Conservation (phyloP, 1,140 invertebrate genomes). For the Steinernema feltiae region DNA sequence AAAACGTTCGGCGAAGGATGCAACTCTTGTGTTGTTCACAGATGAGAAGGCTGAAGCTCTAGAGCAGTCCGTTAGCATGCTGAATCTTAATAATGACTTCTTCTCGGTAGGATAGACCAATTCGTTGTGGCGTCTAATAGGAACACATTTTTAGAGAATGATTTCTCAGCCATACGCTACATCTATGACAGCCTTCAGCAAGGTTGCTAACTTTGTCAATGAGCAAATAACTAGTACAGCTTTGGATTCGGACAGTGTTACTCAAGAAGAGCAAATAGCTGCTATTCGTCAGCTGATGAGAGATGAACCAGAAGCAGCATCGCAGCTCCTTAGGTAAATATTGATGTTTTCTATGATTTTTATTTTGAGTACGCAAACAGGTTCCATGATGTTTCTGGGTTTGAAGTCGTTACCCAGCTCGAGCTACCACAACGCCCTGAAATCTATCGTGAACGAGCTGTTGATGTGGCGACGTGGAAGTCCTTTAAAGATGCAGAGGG, state of each 20-base stretch:
- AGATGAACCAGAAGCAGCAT: slow-evolving; percentile 18
- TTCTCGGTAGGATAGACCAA: slow-evolving; percentile 40
- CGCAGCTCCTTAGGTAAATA: neutral
- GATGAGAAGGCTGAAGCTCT: slow-evolving; percentile 39
- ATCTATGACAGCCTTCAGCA: slow-evolving; percentile 39
- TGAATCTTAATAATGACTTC: slow-evolving; percentile 38
- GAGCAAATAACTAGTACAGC: slow-evolving; percentile 31
- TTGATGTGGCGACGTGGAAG: slow-evolving; percentile 27
- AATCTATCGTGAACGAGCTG: slow-evolving; percentile 31
- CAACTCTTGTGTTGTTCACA: slow-evolving; percentile 27
- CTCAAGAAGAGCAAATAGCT: slow-evolving; percentile 36
- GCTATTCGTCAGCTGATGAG: slow-evolving; percentile 29
- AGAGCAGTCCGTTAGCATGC: slow-evolving; percentile 34
- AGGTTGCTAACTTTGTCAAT: slow-evolving; percentile 37
- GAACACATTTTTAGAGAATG: slow-evolving; percentile 26
- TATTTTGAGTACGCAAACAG: slow-evolving; percentile 18
- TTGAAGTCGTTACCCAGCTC: slow-evolving; percentile 38
- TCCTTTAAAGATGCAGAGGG: slow-evolving; percentile 30
- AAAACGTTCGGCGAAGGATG: slow-evolving; percentile 30
- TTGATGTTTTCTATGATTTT: slow-evolving; percentile 5
- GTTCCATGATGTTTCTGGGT: slow-evolving; percentile 29
- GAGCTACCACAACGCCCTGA: slow-evolving; percentile 36
- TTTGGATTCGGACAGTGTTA: slow-evolving; percentile 29
- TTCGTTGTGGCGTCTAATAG: neutral
- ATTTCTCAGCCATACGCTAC: slow-evolving; percentile 39